Evolutionary conservation across 2,888 invertebrate species (phyloP).

Genomic region (Incurvaria masculella): DNA sequence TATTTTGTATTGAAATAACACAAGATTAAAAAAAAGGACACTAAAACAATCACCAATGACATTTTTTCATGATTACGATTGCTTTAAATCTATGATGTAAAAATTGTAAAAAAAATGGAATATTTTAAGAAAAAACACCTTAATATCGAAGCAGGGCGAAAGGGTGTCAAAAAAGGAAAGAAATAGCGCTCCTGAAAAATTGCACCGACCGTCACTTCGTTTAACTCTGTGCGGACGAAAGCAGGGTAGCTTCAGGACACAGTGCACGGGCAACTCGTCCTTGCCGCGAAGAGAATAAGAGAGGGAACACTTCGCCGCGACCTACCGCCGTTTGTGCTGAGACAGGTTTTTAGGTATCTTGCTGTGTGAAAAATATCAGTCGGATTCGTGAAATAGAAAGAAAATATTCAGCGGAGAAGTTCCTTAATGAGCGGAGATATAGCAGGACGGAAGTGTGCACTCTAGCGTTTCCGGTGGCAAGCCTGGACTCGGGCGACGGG

Average conservation of each 20-base stretch:
- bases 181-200: neutral
- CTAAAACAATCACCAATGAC: no score
- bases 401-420: neutral
- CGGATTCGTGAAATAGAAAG: slow-evolving; percentile 8
- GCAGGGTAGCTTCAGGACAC: no score
- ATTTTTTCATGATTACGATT: no score
- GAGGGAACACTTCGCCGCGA: no score
- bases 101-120: no score
- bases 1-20: no score
- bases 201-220: neutral
- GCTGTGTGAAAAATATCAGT: slow-evolving; percentile 16
- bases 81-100: no score
- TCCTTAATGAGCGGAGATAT: neutral
- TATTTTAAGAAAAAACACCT: no score
- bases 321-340: neutral
- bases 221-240: neutral
- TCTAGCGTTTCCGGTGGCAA: neutral
- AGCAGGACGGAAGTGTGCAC: neutral
- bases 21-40: no score
- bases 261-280: neutral
- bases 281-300: neutral
- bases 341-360: slow-evolving; percentile 9
- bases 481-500: neutral
- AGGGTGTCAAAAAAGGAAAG: neutral
- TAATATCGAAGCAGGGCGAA: neutral